phyloP scores from a whole-genome alignment of 2,797 vertebrate genomes.

The Scomberomorus guttatus region DNA sequence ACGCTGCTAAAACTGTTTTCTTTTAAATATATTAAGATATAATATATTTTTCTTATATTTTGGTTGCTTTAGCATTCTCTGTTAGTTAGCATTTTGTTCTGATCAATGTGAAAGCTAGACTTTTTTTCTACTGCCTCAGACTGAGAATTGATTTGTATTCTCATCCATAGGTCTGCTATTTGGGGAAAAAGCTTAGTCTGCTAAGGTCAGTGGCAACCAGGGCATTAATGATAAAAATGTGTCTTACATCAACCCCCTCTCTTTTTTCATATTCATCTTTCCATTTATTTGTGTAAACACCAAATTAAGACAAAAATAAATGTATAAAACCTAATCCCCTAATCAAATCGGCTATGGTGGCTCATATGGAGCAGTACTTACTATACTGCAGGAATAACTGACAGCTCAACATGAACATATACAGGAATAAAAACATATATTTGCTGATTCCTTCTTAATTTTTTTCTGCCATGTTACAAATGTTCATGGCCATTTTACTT shows the following conservation, averaged over 20 bases:
- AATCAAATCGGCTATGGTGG: neutral
- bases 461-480: neutral
- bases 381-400: neutral
- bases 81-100: neutral
- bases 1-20: neutral
- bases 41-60: neutral
- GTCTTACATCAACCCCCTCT: neutral
- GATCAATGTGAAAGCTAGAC: neutral
- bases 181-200: neutral
- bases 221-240: neutral
- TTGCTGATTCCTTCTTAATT: neutral
- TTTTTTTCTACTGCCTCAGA: neutral
- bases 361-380: neutral
- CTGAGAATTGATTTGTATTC: neutral
- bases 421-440: neutral
- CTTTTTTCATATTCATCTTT: neutral
- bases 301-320: neutral
- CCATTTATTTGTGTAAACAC: neutral
- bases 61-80: neutral
- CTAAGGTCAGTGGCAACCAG: neutral
- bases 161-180: neutral
- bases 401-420: neutral
- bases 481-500: neutral
- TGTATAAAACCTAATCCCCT: neutral
- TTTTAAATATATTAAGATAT: too few species aligned